Conservation (phyloP, 2,888 invertebrate genomes). For the Tyria jacobaeae region DNA sequence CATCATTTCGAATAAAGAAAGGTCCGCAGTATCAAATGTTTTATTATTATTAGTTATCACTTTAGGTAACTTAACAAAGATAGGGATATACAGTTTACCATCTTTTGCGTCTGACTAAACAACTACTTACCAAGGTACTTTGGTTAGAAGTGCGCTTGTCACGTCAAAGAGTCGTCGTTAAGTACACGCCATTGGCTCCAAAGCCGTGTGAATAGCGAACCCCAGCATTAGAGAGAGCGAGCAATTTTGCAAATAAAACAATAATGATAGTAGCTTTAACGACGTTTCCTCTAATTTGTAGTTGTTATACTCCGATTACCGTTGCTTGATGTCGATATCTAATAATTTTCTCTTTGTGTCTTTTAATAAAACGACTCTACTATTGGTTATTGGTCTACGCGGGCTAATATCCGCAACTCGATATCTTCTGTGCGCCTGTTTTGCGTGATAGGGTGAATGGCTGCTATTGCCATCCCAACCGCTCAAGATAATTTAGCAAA, state of each 20-base stretch:
- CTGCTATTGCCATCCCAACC: too few species aligned
- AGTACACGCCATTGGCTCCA: slow-evolving; percentile 64
- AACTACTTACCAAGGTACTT: slow-evolving; percentile 58
- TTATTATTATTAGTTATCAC: too few species aligned
- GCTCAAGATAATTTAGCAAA: too few species aligned
- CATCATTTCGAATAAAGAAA: too few species aligned
- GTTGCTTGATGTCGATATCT: not conserved
- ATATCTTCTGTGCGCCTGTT: too few species aligned
- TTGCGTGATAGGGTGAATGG: too few species aligned
- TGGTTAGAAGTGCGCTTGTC: slow-evolving; percentile 70
- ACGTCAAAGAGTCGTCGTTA: slow-evolving; percentile 72
- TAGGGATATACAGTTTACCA: slow-evolving; percentile 46
- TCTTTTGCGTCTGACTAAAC: slow-evolving; percentile 64
- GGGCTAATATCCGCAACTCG: too few species aligned
- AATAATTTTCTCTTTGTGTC: not conserved
- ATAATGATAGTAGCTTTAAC: slow-evolving; percentile 73
- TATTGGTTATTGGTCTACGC: not conserved
- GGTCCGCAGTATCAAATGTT: too few species aligned
- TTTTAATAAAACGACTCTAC: not conserved
- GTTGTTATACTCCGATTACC: slow-evolving; percentile 6
- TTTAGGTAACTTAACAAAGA: too few species aligned
- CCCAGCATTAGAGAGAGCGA: slow-evolving; percentile 66
- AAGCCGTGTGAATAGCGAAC: slow-evolving; percentile 69
- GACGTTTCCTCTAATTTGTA: slow-evolving; percentile 71
- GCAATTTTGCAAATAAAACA: slow-evolving; percentile 79